Evolutionary conservation across 2,113 vertebrate genomes (phyloP).

Genomic region (Scalopus aquaticus): DNA sequence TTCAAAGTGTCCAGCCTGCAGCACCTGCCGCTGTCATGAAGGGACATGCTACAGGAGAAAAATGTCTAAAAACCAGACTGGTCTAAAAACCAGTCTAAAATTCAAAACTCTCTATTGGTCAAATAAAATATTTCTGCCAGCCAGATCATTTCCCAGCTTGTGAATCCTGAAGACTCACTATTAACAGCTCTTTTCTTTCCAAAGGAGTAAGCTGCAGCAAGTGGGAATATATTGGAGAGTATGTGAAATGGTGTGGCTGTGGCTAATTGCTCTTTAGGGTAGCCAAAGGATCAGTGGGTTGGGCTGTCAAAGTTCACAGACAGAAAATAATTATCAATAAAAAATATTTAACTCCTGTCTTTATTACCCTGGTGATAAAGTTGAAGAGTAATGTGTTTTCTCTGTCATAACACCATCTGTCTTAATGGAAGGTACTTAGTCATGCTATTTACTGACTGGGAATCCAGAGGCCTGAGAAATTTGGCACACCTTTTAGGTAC

Average conservation of each 20-base stretch:
- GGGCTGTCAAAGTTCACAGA: constrained; percentile 71
- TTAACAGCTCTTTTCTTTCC: not conserved
- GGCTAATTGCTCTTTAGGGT: constrained; percentile 43
- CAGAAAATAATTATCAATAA: constrained; percentile 60
- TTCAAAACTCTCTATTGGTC: not conserved
- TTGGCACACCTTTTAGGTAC: not conserved
- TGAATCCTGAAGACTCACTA: not conserved
- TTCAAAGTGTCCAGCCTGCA: not conserved
- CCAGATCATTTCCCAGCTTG: not conserved
- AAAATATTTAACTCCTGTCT: constrained; percentile 51
- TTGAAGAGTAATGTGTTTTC: constrained; percentile 61
- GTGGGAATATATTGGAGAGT: not conserved
- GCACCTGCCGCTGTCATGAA: not conserved
- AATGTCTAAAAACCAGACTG: not conserved
- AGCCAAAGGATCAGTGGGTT: constrained; percentile 15
- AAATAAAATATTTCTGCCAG: not conserved
- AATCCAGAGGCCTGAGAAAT: not conserved
- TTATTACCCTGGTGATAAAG: constrained; percentile 66
- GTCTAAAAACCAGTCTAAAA: not conserved
- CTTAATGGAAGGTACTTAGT: constrained; percentile 39
- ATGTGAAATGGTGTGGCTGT: not conserved
- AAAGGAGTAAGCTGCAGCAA: not conserved
- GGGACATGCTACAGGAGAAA: not conserved
- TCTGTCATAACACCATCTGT: constrained; percentile 42
- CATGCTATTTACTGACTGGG: constrained; percentile 4